Percentiles rank a stretch among this genome's conserved stretches.
Conservation (phyloP, 2,888 invertebrate species). For the Tiphia femorata region DNA sequence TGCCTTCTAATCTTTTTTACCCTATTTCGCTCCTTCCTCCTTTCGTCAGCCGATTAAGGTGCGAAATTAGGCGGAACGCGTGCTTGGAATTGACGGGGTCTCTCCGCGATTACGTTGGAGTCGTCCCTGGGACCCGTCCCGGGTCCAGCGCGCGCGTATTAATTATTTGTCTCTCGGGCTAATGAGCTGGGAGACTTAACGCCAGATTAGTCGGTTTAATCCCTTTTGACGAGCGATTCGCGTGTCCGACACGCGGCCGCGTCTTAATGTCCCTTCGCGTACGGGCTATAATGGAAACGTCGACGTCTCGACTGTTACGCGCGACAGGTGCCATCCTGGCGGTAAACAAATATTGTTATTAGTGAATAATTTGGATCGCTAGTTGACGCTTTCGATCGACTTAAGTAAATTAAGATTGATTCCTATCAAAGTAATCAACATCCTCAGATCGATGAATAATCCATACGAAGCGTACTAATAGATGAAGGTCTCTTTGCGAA, state of each 20-base stretch:
- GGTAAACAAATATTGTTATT: constrained; percentile 37
- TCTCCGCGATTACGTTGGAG: not conserved
- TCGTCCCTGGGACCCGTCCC: constrained; percentile 20
- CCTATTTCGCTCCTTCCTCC: no score
- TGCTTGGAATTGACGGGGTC: not conserved
- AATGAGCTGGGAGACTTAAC: constrained; percentile 46
- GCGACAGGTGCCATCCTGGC: constrained; percentile 34
- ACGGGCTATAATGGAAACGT: constrained; percentile 34
- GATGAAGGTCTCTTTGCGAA: no score
- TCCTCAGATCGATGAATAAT: no score
- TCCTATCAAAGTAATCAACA: no score
- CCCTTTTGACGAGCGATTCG: constrained; percentile 46
- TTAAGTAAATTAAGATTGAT: not conserved
- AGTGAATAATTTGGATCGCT: no score
- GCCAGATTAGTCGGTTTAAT: constrained; percentile 47
- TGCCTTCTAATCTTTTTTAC: no score
- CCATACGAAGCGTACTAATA: no score
- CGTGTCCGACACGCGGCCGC: constrained; percentile 36
- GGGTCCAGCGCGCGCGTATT: constrained; percentile 30
- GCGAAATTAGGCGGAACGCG: constrained; percentile 1
- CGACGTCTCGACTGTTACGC: constrained; percentile 17
- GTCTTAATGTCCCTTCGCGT: constrained; percentile 23
- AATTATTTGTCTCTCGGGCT: constrained; percentile 42
- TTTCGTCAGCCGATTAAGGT: not conserved
- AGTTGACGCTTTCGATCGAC: no score